phyloP scores from a whole-genome alignment of 2,888 invertebrate species.

The Leistus spinibarbis region DNA sequence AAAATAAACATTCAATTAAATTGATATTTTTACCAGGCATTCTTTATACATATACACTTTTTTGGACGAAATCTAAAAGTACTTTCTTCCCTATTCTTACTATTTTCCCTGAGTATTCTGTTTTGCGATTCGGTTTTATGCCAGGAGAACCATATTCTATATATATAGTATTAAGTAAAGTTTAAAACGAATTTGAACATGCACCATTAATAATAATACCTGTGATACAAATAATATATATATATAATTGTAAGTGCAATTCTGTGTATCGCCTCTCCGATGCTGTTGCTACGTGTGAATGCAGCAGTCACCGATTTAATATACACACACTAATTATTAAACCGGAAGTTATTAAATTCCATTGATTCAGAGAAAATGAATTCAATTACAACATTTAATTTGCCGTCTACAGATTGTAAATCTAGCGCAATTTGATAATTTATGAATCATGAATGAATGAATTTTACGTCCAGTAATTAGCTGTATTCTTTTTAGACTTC shows the following conservation, averaged over 20 bases:
- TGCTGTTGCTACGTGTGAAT: not conserved
- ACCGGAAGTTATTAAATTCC: constrained; percentile 36
- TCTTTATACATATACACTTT: too few relatives aligned
- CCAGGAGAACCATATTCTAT: too few relatives aligned
- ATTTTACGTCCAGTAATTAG: too few relatives aligned
- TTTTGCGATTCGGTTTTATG: too few relatives aligned
- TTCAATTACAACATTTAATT: not conserved
- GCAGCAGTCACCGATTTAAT: constrained; percentile 7
- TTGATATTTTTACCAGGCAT: too few relatives aligned
- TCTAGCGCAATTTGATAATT: not conserved
- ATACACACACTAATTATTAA: constrained; percentile 11
- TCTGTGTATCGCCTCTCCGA: not conserved
- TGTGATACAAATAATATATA: not conserved
- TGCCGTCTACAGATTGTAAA: not conserved
- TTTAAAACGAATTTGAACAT: not conserved
- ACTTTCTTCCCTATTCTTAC: too few relatives aligned
- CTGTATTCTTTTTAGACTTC: too few relatives aligned
- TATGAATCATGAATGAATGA: too few relatives aligned
- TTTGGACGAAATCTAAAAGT: too few relatives aligned
- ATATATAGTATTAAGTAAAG: not conserved
- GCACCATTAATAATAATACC: not conserved
- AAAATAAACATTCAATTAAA: too few relatives aligned
- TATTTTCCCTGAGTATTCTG: too few relatives aligned
- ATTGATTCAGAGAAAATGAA: constrained; percentile 14
- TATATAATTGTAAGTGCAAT: not conserved